Conservation (phyloP, 1,140 invertebrate genomes). For the Pseudomyrmex cubaensis region DNA sequence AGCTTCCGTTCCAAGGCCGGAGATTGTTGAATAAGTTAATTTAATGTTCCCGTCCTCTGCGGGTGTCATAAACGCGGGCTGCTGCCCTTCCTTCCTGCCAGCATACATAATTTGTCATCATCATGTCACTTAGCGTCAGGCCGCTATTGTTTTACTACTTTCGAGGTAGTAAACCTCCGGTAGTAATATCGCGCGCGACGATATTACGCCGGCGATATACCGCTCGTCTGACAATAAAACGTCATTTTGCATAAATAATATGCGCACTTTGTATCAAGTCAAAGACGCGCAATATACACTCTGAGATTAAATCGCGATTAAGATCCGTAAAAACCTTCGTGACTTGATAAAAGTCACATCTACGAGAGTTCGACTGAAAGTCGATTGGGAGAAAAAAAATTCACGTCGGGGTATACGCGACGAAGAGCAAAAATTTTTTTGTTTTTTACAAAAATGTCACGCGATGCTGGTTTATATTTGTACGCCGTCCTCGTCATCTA, state of each 20-base stretch:
- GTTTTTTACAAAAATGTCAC: slow-evolving; percentile 41
- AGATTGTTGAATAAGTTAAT: slow-evolving; percentile 81
- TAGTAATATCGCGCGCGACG: too few species aligned
- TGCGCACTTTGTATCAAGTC: too few species aligned
- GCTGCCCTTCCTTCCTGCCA: slow-evolving; percentile 59
- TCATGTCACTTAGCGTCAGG: slow-evolving; percentile 19
- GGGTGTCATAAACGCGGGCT: slow-evolving; percentile 71
- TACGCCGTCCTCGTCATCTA: slow-evolving; percentile 22
- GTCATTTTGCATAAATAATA: too few species aligned
- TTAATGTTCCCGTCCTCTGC: slow-evolving; percentile 81
- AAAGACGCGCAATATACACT: too few species aligned
- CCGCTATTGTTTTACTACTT: slow-evolving; percentile 38
- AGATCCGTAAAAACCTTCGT: too few species aligned
- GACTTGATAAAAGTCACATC: background rate
- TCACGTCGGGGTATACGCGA: background rate
- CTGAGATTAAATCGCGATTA: background rate
- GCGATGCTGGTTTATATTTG: slow-evolving; percentile 62
- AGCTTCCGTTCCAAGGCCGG: slow-evolving; percentile 67
- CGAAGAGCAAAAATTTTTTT: background rate
- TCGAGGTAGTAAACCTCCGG: background rate
- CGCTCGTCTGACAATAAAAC: too few species aligned
- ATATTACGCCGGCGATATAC: too few species aligned
- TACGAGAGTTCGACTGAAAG: slow-evolving; percentile 6
- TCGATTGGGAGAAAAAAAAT: background rate
- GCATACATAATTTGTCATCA: slow-evolving; percentile 65